Base-by-base conservation (phyloP, 2,888 invertebrate species). In the Stramonita haemastoma region DNA sequence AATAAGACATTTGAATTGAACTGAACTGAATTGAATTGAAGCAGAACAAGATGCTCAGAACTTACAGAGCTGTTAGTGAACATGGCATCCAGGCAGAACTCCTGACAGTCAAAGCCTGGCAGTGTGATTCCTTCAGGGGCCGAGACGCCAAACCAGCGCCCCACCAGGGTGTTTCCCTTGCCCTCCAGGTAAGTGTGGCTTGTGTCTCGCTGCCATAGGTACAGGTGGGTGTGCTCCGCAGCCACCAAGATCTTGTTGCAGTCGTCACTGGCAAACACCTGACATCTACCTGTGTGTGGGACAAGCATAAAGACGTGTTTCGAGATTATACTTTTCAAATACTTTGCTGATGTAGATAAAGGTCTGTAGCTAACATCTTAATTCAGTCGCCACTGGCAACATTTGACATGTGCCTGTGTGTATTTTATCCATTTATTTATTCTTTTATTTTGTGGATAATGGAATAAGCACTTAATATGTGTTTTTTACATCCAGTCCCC, bases 181-280 rank as follows among this genome's bases (percentile, higher is more conserved):
- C 93, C 90, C 46, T 93, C 92, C 77, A 91, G 32, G 93, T 88
- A 57, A 90, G 88, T 89, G 84, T 93, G 92, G 70, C 91, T 92
- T 46, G 92, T 91, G 66, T 94, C 93, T 90, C 91, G 93, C 88
- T 93, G 92, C 95, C 95, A 95, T 36, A 95, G 88, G 90, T 92
- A 95, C 46, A 95, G 91, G 81, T 92, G 89, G 34, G 89, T 87
- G 87, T 90, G 91, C 73, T 93, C 92, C 15, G 94, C 85, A 56
- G 94, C 93, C 32, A 95, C 91, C 73, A 95, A 90, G 17, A 95
- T 86, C 87, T 93, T 92, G 15, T 90, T 91, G 84, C 94, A 94
- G 90, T 94, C 95, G 91, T 93, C 93, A 8, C 95, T 94, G 8
- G 94, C 92, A 91, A 91, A 93, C 19, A 94, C 90, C 46, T 91